phyloP scores from a whole-genome alignment of 2,888 invertebrate species.

The Lochmaea capreae region DNA sequence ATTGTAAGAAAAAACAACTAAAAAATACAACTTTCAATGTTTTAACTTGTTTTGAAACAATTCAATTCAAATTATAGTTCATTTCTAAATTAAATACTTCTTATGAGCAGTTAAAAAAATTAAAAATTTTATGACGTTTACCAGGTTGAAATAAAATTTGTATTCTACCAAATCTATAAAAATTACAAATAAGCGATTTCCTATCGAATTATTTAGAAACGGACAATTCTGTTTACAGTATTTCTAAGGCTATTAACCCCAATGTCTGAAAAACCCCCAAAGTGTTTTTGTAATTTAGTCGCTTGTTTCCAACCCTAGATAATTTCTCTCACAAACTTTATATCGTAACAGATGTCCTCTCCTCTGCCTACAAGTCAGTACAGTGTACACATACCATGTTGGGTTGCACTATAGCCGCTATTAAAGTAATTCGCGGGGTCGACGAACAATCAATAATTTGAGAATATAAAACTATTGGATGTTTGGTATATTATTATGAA shows the following conservation, averaged over 20 bases:
- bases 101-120: too few species aligned
- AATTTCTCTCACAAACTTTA: constrained; percentile 27
- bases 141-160: too few species aligned
- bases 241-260: not conserved
- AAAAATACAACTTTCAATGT: too few species aligned
- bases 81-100: too few species aligned
- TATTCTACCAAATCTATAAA: not conserved
- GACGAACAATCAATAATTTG: constrained; percentile 41
- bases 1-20: too few species aligned
- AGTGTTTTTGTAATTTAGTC: constrained; percentile 1
- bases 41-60: too few species aligned
- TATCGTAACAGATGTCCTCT: constrained; percentile 31
- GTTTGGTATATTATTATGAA: constrained; percentile 20
- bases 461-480: constrained; percentile 19
- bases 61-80: too few species aligned
- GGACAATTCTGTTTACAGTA: not conserved
- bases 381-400: constrained; percentile 34
- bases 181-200: not conserved
- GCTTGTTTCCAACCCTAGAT: constrained; percentile 23
- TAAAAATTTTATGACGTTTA: too few species aligned
- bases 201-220: not conserved
- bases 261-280: constrained; percentile 5
- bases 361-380: constrained; percentile 29
- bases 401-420: constrained; percentile 34
- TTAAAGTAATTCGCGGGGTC: constrained; percentile 43